Evolutionary conservation across 2,888 invertebrate species (phyloP).

Genomic region (Hecatera dysodea): DNA sequence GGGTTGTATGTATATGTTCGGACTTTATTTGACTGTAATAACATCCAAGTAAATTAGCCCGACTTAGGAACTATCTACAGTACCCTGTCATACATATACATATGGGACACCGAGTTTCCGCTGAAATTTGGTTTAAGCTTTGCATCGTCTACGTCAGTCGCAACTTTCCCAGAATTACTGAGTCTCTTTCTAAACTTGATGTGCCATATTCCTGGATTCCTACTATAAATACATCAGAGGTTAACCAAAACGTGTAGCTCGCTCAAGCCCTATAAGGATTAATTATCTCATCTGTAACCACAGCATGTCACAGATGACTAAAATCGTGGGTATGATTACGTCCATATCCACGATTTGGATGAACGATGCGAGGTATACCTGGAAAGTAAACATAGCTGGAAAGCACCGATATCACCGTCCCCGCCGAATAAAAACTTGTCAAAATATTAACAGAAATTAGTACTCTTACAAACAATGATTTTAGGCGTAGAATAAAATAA

Average conservation of each 20-base stretch:
- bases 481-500: no score
- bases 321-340: no score
- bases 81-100: background rate
- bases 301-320: background rate
- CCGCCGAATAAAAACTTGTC: no score
- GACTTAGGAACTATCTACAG: background rate
- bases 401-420: no score
- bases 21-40: slow-evolving; percentile 6
- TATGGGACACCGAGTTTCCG: background rate
- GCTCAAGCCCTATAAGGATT: background rate
- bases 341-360: no score
- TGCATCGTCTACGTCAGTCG: background rate
- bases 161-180: background rate
- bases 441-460: no score
- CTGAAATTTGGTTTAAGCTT: background rate
- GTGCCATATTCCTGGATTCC: no score
- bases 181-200: background rate
- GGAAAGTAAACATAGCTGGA: no score
- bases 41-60: background rate
- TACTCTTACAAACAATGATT: no score
- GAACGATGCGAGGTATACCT: no score
- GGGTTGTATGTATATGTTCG: background rate
- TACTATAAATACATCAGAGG: background rate
- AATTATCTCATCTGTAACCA: background rate
- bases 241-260: no score